A percentile compares a stretch with the other conserved stretches of the same genome.
phyloP scores from a whole-genome alignment of 1,140 invertebrate species.

The Neocloeon triangulifer region DNA sequence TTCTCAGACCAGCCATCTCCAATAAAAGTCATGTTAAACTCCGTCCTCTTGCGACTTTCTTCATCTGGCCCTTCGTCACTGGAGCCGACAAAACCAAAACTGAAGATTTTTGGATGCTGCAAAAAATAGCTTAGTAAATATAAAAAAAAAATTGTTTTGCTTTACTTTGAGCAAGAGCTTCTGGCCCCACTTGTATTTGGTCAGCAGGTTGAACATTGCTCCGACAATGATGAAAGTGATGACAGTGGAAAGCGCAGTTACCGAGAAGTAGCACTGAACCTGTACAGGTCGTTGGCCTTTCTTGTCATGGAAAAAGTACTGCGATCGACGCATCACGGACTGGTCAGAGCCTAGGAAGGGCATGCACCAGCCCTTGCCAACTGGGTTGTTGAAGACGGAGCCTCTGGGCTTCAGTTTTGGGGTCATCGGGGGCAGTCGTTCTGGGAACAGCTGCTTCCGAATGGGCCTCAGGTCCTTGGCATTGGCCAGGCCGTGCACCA shows the following conservation, averaged over 20 bases:
- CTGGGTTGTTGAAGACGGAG: conserved; percentile 25
- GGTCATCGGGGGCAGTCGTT: conserved; percentile 31
- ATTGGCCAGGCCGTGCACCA: conserved; percentile 45
- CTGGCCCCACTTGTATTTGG: conserved; percentile 35
- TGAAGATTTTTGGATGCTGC: too few relatives aligned
- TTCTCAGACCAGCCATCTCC: conserved; percentile 52
- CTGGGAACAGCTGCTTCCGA: conserved; percentile 36
- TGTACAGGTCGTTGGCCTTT: conserved; percentile 50
- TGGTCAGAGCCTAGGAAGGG: conserved; percentile 61
- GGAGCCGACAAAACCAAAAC: too few relatives aligned
- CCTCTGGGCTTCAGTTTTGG: conserved; percentile 31
- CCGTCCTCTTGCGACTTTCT: conserved; percentile 30
- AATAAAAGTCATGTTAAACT: conserved; percentile 42
- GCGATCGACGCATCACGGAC: conserved; percentile 50
- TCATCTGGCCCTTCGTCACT: conserved; percentile 39
- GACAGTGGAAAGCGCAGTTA: conserved; percentile 15
- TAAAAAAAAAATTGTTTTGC: too few relatives aligned
- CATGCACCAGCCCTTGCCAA: conserved; percentile 41
- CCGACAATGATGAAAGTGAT: conserved; percentile 27
- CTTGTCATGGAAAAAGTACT: conserved; percentile 40
- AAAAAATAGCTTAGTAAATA: too few relatives aligned
- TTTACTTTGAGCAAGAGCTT: conserved; percentile 37
- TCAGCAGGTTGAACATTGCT: conserved; percentile 35
- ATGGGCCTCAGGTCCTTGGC: conserved; percentile 31
- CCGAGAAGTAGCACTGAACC: conserved; percentile 16